A percentile compares a stretch with the other conserved stretches of the same genome.
phyloP scores from a whole-genome alignment of 2,797 vertebrate species.

The Nyctalus aviator region DNA sequence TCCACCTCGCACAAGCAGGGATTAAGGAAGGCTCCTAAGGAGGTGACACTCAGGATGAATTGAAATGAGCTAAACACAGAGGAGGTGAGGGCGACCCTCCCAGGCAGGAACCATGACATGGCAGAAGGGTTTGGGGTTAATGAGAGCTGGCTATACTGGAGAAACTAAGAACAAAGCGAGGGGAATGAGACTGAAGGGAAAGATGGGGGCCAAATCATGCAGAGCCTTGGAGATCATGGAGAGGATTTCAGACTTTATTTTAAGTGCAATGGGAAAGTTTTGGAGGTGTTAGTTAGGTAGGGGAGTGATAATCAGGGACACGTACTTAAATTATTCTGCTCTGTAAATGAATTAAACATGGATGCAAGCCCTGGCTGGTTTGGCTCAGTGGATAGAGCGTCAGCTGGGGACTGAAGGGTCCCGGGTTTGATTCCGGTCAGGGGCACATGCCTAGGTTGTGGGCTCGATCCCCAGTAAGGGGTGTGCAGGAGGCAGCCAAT shows the following conservation, averaged over 20 bases:
- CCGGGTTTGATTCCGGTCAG: too few relatives aligned
- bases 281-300: not conserved
- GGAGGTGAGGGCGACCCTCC: not conserved
- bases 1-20: not conserved
- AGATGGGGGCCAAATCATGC: not conserved
- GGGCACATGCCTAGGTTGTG: too few relatives aligned
- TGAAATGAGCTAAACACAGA: not conserved
- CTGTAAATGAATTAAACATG: not conserved
- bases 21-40: constrained; percentile 59
- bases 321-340: not conserved
- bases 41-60: not conserved
- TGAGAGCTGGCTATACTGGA: not conserved
- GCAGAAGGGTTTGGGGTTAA: not conserved
- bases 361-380: not conserved
- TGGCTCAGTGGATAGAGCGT: too few relatives aligned
- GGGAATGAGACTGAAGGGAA: not conserved
- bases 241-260: not conserved
- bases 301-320: not conserved
- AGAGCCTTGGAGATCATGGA: not conserved
- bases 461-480: too few relatives aligned
- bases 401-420: too few relatives aligned
- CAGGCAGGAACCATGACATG: not conserved
- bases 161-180: not conserved
- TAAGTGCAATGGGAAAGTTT: not conserved
- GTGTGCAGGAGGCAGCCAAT: too few relatives aligned